phyloP scores from a whole-genome alignment of 2,888 invertebrate genomes.

The Tetragonula carbonaria region DNA sequence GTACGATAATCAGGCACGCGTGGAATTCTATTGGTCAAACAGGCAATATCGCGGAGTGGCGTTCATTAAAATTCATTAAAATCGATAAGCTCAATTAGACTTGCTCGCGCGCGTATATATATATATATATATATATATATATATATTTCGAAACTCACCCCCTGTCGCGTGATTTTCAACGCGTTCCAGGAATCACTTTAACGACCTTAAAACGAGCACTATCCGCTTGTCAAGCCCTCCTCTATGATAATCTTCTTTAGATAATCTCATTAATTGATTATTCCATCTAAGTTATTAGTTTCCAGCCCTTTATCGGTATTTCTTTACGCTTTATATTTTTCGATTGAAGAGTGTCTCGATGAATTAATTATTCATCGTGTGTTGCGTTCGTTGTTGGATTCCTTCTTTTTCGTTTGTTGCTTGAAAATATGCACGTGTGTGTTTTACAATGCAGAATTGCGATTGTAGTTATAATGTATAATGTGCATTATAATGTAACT shows the following conservation, averaged over 20 bases:
- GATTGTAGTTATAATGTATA: no score
- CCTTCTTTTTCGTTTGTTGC: not conserved
- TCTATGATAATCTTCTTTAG: constrained; percentile 16
- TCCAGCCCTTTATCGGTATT: not conserved
- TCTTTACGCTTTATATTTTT: not conserved
- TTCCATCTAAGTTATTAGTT: not conserved
- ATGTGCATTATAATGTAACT: no score
- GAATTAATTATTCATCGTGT: not conserved
- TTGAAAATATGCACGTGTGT: no score
- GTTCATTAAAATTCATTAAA: constrained; percentile 58
- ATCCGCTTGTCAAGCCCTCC: not conserved
- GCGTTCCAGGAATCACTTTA: constrained; percentile 27
- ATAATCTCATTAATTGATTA: constrained; percentile 5
- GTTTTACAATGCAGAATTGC: no score
- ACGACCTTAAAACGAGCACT: constrained; percentile 1
- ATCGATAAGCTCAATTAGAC: constrained; percentile 55
- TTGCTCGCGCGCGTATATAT: not conserved
- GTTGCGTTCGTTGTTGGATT: not conserved
- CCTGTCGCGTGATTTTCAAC: constrained; percentile 23
- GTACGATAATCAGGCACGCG: constrained; percentile 21
- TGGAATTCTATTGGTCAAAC: constrained; percentile 32
- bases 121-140: not conserved
- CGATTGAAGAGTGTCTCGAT: not conserved
- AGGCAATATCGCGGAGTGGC: constrained; percentile 27
- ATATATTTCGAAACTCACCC: constrained; percentile 25